Percentiles rank a stretch among this genome's conserved stretches.
Conservation (phyloP, 2,888 invertebrate genomes). For the Cryptops parisi region DNA sequence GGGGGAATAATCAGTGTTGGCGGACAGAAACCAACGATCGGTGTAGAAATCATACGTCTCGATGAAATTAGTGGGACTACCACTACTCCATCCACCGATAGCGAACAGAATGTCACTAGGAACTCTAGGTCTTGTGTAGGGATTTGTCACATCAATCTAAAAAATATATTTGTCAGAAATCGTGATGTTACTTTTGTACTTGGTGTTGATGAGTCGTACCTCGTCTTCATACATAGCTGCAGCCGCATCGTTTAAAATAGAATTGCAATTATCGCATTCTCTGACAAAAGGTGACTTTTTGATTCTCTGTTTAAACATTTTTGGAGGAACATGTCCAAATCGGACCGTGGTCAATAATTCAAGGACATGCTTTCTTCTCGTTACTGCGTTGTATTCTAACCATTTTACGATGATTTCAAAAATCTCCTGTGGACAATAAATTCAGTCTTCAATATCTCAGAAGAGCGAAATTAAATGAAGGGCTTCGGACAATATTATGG, state of each 20-base stretch:
- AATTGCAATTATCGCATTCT: constrained; percentile 37
- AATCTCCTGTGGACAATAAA: constrained; percentile 40
- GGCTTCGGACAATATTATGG: no score
- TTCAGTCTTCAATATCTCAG: no score
- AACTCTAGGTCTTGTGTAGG: constrained; percentile 52
- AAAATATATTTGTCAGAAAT: background rate
- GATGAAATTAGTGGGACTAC: constrained; percentile 55
- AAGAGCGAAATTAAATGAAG: no score
- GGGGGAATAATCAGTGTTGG: constrained; percentile 49
- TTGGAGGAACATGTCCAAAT: constrained; percentile 47
- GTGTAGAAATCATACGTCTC: constrained; percentile 38
- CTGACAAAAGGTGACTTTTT: constrained; percentile 20
- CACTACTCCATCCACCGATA: constrained; percentile 46
- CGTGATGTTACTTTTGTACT: background rate
- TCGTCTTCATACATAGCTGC: constrained; percentile 41
- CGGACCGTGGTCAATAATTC: constrained; percentile 48
- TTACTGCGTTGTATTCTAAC: constrained; percentile 45
- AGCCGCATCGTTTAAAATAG: constrained; percentile 40
- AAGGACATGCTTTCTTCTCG: constrained; percentile 42
- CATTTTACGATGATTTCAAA: constrained; percentile 58
- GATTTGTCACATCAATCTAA: constrained; percentile 35
- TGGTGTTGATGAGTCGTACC: no score
- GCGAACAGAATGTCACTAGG: constrained; percentile 38
- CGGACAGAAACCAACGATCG: constrained; percentile 57
- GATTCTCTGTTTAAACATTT: constrained; percentile 39